These are phyloP conservation scores for Gymnocypris eckloni DNA, from an alignment of 2,797 vertebrate genomes.

Conservation along the genomic window DNA sequence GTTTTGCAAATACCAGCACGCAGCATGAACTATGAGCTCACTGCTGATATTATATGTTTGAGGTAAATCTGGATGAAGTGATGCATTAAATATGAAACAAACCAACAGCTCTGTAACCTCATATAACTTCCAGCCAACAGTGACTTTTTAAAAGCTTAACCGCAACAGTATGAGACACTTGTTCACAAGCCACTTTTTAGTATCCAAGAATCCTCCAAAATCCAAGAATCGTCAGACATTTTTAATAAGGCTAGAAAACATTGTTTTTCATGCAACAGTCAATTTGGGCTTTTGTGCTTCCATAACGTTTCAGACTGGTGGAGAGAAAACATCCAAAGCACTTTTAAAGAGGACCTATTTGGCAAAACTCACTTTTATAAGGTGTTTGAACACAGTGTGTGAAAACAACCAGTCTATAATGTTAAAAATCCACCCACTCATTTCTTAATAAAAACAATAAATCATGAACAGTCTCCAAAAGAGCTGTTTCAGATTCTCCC, in stretches of 20 bases:
- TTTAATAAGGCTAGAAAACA: not conserved
- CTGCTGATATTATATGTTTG: not conserved
- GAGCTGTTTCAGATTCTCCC: too few relatives aligned
- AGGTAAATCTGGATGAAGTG: not conserved
- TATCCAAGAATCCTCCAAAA: not conserved
- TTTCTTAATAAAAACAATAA: too few relatives aligned
- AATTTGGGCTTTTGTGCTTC: not conserved
- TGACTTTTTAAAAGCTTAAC: not conserved
- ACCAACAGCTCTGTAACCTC: not conserved
- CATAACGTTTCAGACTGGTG: not conserved
- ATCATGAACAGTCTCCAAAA: too few relatives aligned
- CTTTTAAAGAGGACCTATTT: too few relatives aligned
- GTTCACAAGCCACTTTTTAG: not conserved
- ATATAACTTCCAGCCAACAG: not conserved
- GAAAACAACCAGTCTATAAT: too few relatives aligned
- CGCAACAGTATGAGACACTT: not conserved
- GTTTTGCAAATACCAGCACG: not conserved
- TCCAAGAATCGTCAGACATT: too few relatives aligned
- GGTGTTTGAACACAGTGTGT: too few relatives aligned
- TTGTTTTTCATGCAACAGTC: not conserved
- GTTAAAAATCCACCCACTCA: too few relatives aligned
- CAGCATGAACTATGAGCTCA: not conserved
- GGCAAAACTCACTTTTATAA: too few relatives aligned
- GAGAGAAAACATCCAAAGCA: not conserved
- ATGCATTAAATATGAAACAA: not conserved